A percentile compares a stretch with the other conserved stretches of the same genome.
These are phyloP conservation scores for Miltochrista miniata DNA, from an alignment of 2,888 invertebrate genomes.

Conservation along the genomic window DNA sequence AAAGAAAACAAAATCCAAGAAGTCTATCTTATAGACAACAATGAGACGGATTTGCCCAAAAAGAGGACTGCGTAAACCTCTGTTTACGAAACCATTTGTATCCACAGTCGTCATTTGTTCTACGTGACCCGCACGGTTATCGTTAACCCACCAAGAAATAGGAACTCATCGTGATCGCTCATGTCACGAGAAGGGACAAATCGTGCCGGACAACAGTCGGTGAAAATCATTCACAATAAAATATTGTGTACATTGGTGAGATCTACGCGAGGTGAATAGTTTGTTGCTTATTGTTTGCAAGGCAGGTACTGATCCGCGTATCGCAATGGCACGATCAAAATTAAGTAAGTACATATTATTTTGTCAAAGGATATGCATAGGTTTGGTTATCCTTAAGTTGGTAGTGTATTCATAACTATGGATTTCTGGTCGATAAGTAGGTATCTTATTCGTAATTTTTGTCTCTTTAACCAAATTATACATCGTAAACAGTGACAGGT, in stretches of 20 bases:
- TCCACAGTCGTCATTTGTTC: constrained; percentile 4
- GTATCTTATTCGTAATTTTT: too few species aligned
- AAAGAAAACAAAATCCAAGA: too few species aligned
- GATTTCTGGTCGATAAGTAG: too few species aligned
- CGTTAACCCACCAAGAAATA: constrained; percentile 11
- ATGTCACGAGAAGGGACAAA: constrained; percentile 61
- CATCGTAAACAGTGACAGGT: too few species aligned
- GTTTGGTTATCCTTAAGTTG: too few species aligned
- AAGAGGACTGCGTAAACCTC: not conserved
- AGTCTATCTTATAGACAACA: too few species aligned
- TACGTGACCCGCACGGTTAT: constrained; percentile 35
- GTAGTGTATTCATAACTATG: too few species aligned
- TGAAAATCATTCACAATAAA: constrained; percentile 51
- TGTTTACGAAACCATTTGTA: constrained; percentile 1
- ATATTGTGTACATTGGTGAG: constrained; percentile 36
- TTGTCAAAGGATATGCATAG: too few species aligned
- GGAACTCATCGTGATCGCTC: constrained; percentile 35
- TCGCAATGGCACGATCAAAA: too few species aligned
- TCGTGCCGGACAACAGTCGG: constrained; percentile 58
- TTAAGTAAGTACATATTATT: too few species aligned
- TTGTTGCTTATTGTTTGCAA: not conserved
- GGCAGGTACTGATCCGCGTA: not conserved
- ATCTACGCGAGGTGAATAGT: not conserved
- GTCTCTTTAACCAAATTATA: too few species aligned
- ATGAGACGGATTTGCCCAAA: not conserved